Base-by-base conservation (phyloP, 2,797 vertebrate species). In the Serranus cabrilla region DNA sequence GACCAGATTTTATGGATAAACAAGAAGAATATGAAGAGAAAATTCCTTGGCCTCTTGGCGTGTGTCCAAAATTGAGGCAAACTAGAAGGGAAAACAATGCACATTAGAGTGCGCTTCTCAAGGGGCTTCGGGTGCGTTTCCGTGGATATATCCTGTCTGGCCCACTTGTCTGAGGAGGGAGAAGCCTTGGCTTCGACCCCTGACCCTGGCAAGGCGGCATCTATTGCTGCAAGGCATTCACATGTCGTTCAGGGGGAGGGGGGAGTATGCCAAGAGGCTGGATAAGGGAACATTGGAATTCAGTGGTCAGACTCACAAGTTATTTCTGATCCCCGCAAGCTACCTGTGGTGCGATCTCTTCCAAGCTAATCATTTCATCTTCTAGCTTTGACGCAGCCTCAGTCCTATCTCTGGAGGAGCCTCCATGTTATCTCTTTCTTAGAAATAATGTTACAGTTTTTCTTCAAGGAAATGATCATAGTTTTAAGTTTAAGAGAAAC, bases 161-260 rank as follows among this genome's bases (percentile, higher is more conserved):
- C 90, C 86, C 81, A 82, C 83, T 88, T 89, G 91, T 94, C 92
- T 94, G 89, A 78, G 88, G 87, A 88, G 85, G 88, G 70, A 85
- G 88, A 90, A 88, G 91, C 85, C 88, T 92, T 91, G 83, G 84
- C 81, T 89, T 84, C 92, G 91, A 93, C 93, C 93, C 66, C 73
- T 89, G 91, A 93, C 91, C 92, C 80, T 2, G 37, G 82, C 75
- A 61, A 91, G 86, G 76, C 87, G 56, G 87, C 92, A 92, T 86
- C 84, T 75, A 90, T 90, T 75, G 93, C 94, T 89, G 81, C 83
- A 13, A 93, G 93, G 92, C 93, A 88, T 94, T 94, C 93, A 95
- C 93, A 95, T 91, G 90, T 83, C 81, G 79, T 68, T 59, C 70
- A 59, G 81, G 82, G 75, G 85, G 71, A 43, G 61, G 61, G 65